A percentile compares a stretch with the other conserved stretches of the same genome.
Conservation (phyloP, 2,113 vertebrate genomes). For the Ciconia boyciana region DNA sequence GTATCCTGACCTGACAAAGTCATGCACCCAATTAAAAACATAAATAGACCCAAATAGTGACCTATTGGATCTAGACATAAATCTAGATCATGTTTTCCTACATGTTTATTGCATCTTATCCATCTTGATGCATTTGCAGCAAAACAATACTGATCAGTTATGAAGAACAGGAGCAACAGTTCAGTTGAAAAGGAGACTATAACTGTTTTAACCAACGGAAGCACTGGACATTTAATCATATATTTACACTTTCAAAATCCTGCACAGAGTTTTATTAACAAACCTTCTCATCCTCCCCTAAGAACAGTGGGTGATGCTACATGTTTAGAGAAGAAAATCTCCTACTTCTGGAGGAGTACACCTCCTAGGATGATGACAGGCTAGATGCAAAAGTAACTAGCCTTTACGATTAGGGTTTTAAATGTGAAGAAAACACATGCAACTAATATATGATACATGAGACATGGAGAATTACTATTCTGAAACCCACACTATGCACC, state of each 20-base stretch:
- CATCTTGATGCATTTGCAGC: background rate
- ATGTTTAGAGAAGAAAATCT: background rate
- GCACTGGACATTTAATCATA: background rate
- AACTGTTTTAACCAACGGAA: background rate
- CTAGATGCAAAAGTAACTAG: background rate
- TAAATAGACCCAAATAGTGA: background rate
- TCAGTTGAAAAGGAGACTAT: background rate
- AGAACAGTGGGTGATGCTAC: background rate
- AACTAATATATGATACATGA: background rate
- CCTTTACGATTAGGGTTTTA: background rate
- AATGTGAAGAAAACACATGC: background rate
- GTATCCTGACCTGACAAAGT: background rate
- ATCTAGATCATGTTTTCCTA: background rate
- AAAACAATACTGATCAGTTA: background rate
- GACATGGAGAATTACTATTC: background rate
- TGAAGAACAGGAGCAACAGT: background rate
- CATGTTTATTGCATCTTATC: background rate
- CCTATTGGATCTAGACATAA: background rate
- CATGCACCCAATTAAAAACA: background rate
- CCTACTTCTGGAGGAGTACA: background rate
- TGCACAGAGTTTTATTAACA: background rate
- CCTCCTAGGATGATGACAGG: background rate
- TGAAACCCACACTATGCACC: accelerated
- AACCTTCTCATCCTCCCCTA: background rate
- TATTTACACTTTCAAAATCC: background rate